A percentile compares a stretch with the other conserved stretches of the same genome.
phyloP scores from a whole-genome alignment of 2,797 vertebrate species.

The Acanthurus tractus region DNA sequence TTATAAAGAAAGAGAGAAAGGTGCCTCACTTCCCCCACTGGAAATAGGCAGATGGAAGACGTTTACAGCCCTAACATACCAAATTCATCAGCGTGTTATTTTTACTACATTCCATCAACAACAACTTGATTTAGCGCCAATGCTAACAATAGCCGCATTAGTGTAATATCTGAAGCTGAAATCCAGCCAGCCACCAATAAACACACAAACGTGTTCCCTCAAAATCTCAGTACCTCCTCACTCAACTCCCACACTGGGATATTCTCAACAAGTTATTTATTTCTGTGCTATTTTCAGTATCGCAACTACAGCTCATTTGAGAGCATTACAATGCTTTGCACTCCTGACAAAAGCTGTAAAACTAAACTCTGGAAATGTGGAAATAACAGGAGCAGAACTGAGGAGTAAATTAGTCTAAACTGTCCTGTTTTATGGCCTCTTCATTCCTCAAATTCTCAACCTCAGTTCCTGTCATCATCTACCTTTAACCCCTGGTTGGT shows the following conservation, averaged over 20 bases:
- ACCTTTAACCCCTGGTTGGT: constrained; percentile 44
- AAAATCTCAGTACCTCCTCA: constrained; percentile 34
- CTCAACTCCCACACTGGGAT: constrained; percentile 37
- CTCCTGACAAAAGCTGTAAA: constrained; percentile 11
- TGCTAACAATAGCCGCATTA: constrained; percentile 66
- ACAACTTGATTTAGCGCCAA: constrained; percentile 65
- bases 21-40: constrained; percentile 71
- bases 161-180: constrained; percentile 55
- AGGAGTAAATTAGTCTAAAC: constrained; percentile 18
- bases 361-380: constrained; percentile 24
- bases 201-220: constrained; percentile 65
- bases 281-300: constrained; percentile 44
- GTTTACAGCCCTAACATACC: constrained; percentile 68
- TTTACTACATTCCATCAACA: constrained; percentile 73
- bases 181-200: constrained; percentile 63
- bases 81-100: constrained; percentile 67
- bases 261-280: constrained; percentile 43
- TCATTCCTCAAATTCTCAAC: constrained; percentile 67
- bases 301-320: constrained; percentile 33
- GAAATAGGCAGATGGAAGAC: constrained; percentile 74
- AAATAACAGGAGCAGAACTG: constrained; percentile 28
- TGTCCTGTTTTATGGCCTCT: constrained; percentile 22
- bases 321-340: constrained; percentile 14
- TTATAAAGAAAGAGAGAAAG: constrained; percentile 78
- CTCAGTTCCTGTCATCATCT: constrained; percentile 29